phyloP scores from a whole-genome alignment of 1,140 invertebrate genomes.

The Brachionus rubens region DNA sequence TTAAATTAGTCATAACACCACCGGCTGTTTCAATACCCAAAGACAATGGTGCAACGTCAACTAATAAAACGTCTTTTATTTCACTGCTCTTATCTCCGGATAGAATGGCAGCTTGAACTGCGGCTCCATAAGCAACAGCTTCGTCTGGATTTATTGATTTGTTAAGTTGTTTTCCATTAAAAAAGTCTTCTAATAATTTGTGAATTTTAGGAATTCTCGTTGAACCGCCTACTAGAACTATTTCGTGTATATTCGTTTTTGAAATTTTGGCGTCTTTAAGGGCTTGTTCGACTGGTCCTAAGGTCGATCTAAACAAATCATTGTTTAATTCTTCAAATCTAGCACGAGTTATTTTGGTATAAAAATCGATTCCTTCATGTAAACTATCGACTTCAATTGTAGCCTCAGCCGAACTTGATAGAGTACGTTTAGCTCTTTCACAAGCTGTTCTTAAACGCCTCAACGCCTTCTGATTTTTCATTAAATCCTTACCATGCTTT shows the following conservation, averaged over 20 bases:
- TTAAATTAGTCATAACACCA: constrained; percentile 64
- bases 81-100: constrained; percentile 53
- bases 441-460: constrained; percentile 60
- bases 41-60: constrained; percentile 58
- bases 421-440: constrained; percentile 52
- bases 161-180: constrained; percentile 58
- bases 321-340: constrained; percentile 52
- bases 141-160: constrained; percentile 58
- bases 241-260: constrained; percentile 61
- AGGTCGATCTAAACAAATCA: constrained; percentile 55
- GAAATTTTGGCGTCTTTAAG: constrained; percentile 55
- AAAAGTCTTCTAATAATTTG: constrained; percentile 60
- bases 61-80: constrained; percentile 56
- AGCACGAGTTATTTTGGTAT: constrained; percentile 43
- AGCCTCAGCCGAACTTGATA: constrained; percentile 54
- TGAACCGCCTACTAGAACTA: constrained; percentile 66
- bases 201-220: constrained; percentile 68
- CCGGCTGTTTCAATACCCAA: constrained; percentile 64
- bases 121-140: constrained; percentile 66
- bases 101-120: constrained; percentile 59
- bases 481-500: constrained; percentile 51
- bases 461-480: constrained; percentile 48
- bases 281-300: constrained; percentile 56
- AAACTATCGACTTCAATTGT: constrained; percentile 51
- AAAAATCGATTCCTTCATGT: constrained; percentile 45